Evolutionary conservation across 2,113 vertebrate genomes (phyloP).

Genomic region (Ptyas mucosa): DNA sequence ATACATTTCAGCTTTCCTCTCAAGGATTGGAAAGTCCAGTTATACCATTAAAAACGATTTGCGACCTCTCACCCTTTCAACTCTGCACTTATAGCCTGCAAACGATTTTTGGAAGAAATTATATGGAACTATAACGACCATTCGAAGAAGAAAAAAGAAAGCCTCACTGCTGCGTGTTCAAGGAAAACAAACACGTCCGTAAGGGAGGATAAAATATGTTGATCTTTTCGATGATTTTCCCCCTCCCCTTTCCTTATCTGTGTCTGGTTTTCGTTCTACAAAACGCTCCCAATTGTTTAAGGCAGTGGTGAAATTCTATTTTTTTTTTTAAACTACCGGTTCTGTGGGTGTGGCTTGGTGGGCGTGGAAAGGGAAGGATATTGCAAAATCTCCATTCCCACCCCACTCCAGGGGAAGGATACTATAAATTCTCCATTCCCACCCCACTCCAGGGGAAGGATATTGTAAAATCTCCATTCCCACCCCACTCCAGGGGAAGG

Average conservation of each 20-base stretch:
- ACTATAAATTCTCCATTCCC: no score
- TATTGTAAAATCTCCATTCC: no score
- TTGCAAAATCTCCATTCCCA: no score
- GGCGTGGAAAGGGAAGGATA: no score
- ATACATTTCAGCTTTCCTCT: background rate
- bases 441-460: no score
- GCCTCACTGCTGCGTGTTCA: background rate
- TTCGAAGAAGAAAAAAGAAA: background rate
- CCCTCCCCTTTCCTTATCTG: background rate
- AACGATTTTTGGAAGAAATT: background rate
- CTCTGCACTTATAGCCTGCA: background rate
- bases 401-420: no score
- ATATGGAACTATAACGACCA: background rate
- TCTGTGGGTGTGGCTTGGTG: no score
- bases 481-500: no score
- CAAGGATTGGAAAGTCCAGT: background rate
- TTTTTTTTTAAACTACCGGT: no score
- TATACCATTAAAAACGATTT: background rate
- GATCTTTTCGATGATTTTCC: background rate
- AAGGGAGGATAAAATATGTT: background rate
- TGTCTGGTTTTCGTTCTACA: background rate
- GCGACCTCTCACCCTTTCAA: background rate
- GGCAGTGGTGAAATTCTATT: no score
- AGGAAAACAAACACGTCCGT: background rate
- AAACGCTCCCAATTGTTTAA: background rate